Conservation (phyloP, 2,113 vertebrate species). For the Ptilonorhynchus violaceus region DNA sequence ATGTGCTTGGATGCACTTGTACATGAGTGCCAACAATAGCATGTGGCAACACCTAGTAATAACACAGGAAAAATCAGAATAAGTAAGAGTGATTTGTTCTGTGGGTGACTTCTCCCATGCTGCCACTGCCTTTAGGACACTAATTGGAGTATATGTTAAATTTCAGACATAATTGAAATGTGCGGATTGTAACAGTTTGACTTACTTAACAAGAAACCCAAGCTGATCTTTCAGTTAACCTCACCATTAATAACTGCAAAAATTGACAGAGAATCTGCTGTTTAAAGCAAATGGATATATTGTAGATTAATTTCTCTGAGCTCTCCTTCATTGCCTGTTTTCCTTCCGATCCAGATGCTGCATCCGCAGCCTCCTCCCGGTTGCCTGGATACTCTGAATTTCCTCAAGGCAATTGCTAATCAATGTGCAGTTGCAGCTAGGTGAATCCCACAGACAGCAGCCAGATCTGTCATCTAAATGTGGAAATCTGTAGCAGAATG, state of each 20-base stretch:
- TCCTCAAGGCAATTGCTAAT: conserved; percentile 69
- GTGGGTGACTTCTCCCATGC: not conserved
- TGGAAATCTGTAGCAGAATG: conserved; percentile 27
- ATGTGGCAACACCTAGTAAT: not conserved
- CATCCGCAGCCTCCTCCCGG: not conserved
- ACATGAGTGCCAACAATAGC: not conserved
- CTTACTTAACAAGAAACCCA: not conserved
- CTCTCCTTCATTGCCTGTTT: not conserved
- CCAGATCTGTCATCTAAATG: conserved; percentile 50
- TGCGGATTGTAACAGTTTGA: not conserved
- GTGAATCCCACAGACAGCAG: conserved; percentile 65
- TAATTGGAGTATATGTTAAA: not conserved
- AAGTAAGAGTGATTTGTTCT: not conserved
- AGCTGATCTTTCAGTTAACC: not conserved
- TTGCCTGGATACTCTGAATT: conserved; percentile 69
- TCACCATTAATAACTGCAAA: not conserved
- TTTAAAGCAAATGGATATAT: not conserved
- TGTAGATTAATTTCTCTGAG: not conserved
- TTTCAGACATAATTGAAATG: not conserved
- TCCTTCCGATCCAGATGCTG: conserved; percentile 58
- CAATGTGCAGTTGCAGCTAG: conserved; percentile 68
- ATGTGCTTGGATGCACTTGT: not conserved
- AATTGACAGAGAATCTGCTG: not conserved
- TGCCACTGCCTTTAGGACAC: not conserved
- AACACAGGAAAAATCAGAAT: not conserved